phyloP scores from a whole-genome alignment of 2,113 vertebrate genomes.

The Kryptolebias marmoratus region DNA sequence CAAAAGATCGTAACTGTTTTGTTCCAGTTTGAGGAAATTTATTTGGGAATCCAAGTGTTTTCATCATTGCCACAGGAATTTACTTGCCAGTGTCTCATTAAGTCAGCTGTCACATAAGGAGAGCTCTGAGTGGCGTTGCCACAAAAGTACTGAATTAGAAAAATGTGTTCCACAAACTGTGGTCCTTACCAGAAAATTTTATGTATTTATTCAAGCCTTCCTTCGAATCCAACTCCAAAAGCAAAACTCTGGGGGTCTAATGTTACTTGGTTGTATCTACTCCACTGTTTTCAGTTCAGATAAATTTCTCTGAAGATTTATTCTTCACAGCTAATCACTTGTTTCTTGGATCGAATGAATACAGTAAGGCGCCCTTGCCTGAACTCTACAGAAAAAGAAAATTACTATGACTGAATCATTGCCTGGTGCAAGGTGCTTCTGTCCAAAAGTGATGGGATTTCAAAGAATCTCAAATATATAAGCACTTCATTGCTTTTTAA shows the following conservation, averaged over 20 bases:
- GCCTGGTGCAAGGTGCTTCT: conserved; percentile 63
- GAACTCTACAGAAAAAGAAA: conserved; percentile 69
- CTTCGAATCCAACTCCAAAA: conserved; percentile 57
- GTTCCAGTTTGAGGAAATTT: conserved; percentile 17
- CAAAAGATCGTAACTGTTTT: conserved; percentile 12
- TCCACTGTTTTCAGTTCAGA: conserved; percentile 70
- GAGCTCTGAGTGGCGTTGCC: conserved; percentile 31
- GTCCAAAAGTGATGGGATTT: conserved; percentile 68
- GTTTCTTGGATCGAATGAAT: conserved; percentile 70
- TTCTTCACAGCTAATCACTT: conserved; percentile 80
- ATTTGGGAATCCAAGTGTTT: conserved; percentile 35
- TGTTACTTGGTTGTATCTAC: conserved; percentile 73
- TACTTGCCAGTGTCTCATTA: conserved; percentile 47
- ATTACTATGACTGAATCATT: conserved; percentile 64
- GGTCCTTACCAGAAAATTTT: conserved; percentile 56
- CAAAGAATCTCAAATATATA: conserved; percentile 56
- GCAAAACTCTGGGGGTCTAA: conserved; percentile 62
- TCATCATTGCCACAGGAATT: conserved; percentile 49
- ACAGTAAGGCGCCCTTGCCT: conserved; percentile 71
- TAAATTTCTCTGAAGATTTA: conserved; percentile 73
- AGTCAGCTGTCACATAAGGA: conserved; percentile 43
- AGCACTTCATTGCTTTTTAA: conserved; percentile 76
- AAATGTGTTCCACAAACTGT: conserved; percentile 34
- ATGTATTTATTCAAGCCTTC: conserved; percentile 70
- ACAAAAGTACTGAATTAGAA: conserved; percentile 63